phyloP scores from a whole-genome alignment of 2,113 vertebrate genomes.

The Megaleporinus macrocephalus region DNA sequence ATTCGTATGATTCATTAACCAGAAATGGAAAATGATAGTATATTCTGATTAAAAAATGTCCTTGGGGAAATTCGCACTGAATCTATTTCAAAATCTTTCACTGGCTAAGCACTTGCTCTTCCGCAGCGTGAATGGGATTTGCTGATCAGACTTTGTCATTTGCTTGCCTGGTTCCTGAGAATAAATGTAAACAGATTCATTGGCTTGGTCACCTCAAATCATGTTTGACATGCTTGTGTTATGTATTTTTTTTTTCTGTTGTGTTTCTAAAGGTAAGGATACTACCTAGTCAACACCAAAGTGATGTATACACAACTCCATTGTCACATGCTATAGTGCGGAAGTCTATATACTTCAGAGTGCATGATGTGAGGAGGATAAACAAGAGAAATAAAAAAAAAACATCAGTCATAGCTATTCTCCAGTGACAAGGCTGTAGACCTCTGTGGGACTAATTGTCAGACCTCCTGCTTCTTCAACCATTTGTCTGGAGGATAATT shows the following conservation, averaged over 20 bases:
- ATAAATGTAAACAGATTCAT: slow-evolving; percentile 31
- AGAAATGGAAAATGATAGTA: slow-evolving; percentile 96
- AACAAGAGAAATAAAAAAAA: slow-evolving; percentile 31
- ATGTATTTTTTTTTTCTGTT: not conserved
- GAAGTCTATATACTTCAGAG: not conserved
- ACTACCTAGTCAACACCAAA: not conserved
- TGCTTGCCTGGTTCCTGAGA: slow-evolving; percentile 32
- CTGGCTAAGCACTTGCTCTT: slow-evolving; percentile 90
- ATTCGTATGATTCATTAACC: slow-evolving; percentile 99
- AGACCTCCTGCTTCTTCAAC: slow-evolving; percentile 59
- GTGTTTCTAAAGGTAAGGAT: not conserved
- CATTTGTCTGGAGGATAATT: slow-evolving; percentile 76
- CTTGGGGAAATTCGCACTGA: slow-evolving; percentile 88
- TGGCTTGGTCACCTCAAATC: not conserved
- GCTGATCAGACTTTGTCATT: slow-evolving; percentile 64
- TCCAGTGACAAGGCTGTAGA: slow-evolving; percentile 59
- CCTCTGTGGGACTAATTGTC: slow-evolving; percentile 67
- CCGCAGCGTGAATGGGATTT: slow-evolving; percentile 80
- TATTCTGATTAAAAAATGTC: slow-evolving; percentile 87
- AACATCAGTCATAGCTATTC: slow-evolving; percentile 51
- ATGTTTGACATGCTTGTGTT: not conserved
- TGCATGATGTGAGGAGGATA: slow-evolving; percentile 1
- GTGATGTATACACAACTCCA: not conserved
- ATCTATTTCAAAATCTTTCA: slow-evolving; percentile 89
- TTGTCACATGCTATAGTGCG: not conserved